phyloP scores from a whole-genome alignment of 2,797 vertebrate species.

The Buphagus erythrorhynchus region DNA sequence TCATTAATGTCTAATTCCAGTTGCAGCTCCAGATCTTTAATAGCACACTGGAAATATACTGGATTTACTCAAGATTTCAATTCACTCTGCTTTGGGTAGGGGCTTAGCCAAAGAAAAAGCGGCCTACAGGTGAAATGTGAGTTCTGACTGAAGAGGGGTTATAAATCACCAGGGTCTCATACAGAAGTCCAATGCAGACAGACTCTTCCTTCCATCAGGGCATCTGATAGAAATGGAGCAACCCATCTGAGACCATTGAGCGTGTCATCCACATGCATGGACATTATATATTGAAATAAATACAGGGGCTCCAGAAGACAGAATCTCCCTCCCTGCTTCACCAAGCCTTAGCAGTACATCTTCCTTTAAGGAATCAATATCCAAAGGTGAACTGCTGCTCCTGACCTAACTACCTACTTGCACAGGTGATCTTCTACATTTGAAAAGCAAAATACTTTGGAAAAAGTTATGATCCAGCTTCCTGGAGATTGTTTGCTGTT shows the following conservation, averaged over 20 bases:
- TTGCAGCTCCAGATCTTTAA: neutral
- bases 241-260: neutral
- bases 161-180: neutral
- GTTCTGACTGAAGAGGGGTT: neutral
- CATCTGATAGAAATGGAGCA: neutral
- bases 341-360: neutral
- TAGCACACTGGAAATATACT: neutral
- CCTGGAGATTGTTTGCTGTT: neutral
- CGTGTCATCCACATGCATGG: too few relatives aligned
- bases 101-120: neutral
- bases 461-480: neutral
- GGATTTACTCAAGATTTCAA: neutral
- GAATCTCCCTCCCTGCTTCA: neutral
- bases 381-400: neutral
- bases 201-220: neutral
- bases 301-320: neutral
- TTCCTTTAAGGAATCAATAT: neutral
- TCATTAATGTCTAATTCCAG: neutral
- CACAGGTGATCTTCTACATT: neutral
- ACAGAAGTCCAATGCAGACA: neutral
- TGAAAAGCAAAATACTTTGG: neutral
- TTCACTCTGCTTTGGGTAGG: neutral
- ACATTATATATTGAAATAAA: neutral
- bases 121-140: neutral
- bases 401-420: neutral